Conservation (phyloP, 2,888 invertebrate genomes). For the Cantharis rustica region DNA sequence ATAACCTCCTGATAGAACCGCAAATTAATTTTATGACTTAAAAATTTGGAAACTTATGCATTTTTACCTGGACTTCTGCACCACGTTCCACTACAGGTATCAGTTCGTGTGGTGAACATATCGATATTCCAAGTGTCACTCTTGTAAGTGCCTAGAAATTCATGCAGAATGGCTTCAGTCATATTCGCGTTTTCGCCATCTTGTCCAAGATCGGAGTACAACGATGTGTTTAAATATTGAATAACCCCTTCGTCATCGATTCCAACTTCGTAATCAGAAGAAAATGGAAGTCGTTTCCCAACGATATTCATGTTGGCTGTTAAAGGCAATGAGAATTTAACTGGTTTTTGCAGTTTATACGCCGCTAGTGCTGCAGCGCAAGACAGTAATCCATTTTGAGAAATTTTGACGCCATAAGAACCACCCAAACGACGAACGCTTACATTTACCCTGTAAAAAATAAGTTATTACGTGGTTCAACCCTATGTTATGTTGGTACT, state of each 20-base stretch:
- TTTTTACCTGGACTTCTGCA: constrained; percentile 69
- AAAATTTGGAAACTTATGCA: no score
- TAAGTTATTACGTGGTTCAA: not conserved
- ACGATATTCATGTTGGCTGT: constrained; percentile 72
- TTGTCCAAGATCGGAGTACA: constrained; percentile 62
- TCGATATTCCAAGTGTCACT: constrained; percentile 57
- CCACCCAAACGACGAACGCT: constrained; percentile 78
- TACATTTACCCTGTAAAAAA: constrained; percentile 66
- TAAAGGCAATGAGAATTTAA: constrained; percentile 70
- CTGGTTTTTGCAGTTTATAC: constrained; percentile 65
- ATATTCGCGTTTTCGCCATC: constrained; percentile 61
- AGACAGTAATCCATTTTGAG: constrained; percentile 63
- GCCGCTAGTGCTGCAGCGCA: constrained; percentile 74
- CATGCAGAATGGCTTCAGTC: constrained; percentile 44
- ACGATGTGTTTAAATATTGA: constrained; percentile 64
- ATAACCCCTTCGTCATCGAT: constrained; percentile 68
- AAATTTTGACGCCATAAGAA: constrained; percentile 79
- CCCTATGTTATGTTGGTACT: constrained; percentile 52
- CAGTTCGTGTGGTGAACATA: constrained; percentile 62
- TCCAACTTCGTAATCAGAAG: constrained; percentile 69
- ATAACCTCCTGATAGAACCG: no score
- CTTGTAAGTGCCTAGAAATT: constrained; percentile 67
- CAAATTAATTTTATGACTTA: no score
- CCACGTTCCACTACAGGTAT: constrained; percentile 67
- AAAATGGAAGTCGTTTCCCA: constrained; percentile 69